Conservation (phyloP, 2,113 vertebrate species). For the Dasyurus viverrinus region DNA sequence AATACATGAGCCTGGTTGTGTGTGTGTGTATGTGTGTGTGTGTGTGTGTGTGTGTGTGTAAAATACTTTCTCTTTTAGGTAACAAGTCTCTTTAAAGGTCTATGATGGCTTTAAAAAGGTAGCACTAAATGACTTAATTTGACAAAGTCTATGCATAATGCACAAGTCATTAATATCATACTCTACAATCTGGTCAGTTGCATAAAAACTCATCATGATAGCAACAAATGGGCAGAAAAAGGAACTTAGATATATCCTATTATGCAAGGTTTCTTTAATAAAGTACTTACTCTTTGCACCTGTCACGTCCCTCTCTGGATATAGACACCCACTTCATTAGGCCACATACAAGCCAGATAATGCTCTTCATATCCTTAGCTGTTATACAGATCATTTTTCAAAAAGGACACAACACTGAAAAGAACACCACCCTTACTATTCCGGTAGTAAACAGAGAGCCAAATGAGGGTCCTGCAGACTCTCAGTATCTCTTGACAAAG, state of each 20-base stretch:
- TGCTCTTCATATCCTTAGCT: too few relatives aligned
- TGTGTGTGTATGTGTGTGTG: neutral
- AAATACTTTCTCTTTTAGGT: neutral
- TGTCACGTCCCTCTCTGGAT: too few relatives aligned
- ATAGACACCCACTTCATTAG: too few relatives aligned
- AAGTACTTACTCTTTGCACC: neutral
- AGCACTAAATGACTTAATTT: neutral
- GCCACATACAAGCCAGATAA: too few relatives aligned
- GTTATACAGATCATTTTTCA: too few relatives aligned
- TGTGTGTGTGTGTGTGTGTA: neutral
- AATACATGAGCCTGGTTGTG: neutral
- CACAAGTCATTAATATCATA: conserved; percentile 1
- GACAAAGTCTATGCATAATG: neutral
- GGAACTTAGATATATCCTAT: neutral
- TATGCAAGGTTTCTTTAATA: conserved; percentile 2
- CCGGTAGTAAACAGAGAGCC: too few relatives aligned
- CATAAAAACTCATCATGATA: conserved; percentile 14
- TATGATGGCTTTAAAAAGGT: neutral
- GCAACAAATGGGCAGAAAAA: conserved; percentile 3
- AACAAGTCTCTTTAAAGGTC: neutral
- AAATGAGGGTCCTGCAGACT: too few relatives aligned
- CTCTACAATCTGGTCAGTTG: neutral
- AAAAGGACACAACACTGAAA: too few relatives aligned
- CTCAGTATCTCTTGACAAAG: too few relatives aligned
- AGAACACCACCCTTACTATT: too few relatives aligned